Evolutionary conservation across 37 sponge, comb jelly and placozoan genomes (phyloP), one percentile per base, ranked within the genome.

Genomic region (Diacarnus erythraeanus): DNA sequence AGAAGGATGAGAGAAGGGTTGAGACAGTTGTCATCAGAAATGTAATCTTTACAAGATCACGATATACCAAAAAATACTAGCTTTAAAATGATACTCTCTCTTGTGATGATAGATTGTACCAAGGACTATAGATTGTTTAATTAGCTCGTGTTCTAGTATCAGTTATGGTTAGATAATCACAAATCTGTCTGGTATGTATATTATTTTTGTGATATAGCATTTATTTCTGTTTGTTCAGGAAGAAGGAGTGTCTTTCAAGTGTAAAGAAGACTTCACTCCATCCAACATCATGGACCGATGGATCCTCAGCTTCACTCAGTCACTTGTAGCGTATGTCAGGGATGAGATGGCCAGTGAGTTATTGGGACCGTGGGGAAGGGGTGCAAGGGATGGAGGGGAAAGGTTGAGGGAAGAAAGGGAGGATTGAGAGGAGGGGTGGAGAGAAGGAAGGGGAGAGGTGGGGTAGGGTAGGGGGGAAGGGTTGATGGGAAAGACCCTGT

Each of bases 251-350:
- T 38, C 72, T 47, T 97, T 97, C 74, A 3, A 25, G 25, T 86
- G 69, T 70, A 72, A 90, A 3, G 89, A 84, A 42, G 60, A 57
- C 47, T 80, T 85, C 51, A 61, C 47, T 23, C 89, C 94, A 12
- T 69, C 67, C 64, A 98, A 95, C 79, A 64, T 83, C n/a, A 95
- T 93, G 95, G 98, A 97, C 69, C 73, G 79, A 29, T 97, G 98
- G 98, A 97, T 97, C 29, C 77, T 94, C 76, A 94, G 95, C 39
- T 88, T 90, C 86, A 88, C 91, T 0, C 98, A 97, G 77, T 75
- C 76, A 23, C 82, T 97, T 15, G 54, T 93, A 77, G 82, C 88
- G 23, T 97, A 91, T 75, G 93, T 97, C 26, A 77, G 90, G 69
- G 76, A 89, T 39, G 98, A 97, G 64, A 97, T 97, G 98, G 79